A percentile compares a stretch with the other conserved stretches of the same genome.
phyloP scores from a whole-genome alignment of 2,888 invertebrate species.

The Altica lythri region DNA sequence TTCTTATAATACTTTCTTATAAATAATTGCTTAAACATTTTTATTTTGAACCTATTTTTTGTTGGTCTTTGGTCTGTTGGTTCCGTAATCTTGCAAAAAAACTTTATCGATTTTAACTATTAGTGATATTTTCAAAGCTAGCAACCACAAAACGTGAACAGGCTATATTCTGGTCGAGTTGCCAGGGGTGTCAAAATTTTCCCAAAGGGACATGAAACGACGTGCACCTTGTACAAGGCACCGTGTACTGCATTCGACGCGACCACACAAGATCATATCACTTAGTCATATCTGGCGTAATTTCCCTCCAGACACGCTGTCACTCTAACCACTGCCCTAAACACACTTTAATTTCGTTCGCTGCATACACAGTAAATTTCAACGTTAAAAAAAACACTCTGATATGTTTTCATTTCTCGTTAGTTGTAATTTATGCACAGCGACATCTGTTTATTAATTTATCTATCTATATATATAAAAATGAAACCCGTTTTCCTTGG shows the following conservation, averaged over 20 bases:
- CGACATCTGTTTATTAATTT: too few relatives aligned
- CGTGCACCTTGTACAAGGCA: constrained; percentile 39
- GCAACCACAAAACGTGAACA: not conserved
- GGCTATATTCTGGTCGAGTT: constrained; percentile 3
- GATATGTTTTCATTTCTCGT: too few relatives aligned
- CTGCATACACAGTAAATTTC: constrained; percentile 1
- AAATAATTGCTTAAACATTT: too few relatives aligned
- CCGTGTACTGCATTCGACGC: constrained; percentile 15
- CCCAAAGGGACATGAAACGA: constrained; percentile 24
- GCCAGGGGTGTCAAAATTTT: constrained; percentile 17
- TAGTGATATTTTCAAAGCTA: not conserved
- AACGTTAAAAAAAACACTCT: too few relatives aligned
- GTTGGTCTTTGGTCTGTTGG: too few relatives aligned
- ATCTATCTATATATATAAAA: too few relatives aligned
- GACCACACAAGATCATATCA: constrained; percentile 44
- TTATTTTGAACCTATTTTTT: too few relatives aligned
- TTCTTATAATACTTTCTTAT: too few relatives aligned
- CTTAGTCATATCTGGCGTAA: constrained; percentile 49
- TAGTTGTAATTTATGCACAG: too few relatives aligned
- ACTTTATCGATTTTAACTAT: too few relatives aligned
- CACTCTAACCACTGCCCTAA: constrained; percentile 43
- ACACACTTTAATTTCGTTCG: constrained; percentile 44
- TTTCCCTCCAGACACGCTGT: constrained; percentile 48
- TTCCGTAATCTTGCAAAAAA: too few relatives aligned
- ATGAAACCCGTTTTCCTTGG: too few relatives aligned